phyloP scores from a whole-genome alignment of 2,113 vertebrate genomes.

The Delphinapterus leucas region DNA sequence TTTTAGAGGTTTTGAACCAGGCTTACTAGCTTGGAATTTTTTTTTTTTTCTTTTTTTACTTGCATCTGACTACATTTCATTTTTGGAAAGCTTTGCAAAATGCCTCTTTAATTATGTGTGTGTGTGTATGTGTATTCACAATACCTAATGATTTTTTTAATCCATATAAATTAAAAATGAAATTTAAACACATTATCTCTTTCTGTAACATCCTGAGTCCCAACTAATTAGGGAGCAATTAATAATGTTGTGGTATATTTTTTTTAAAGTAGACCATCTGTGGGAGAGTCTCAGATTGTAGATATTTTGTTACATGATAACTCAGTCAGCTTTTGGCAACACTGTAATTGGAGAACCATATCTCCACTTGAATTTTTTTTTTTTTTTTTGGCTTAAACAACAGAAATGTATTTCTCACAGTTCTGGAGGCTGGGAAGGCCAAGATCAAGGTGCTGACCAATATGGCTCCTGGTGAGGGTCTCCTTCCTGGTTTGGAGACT shows the following conservation, averaged over 20 bases:
- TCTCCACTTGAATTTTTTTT: neutral
- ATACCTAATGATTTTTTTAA: neutral
- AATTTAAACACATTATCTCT: neutral
- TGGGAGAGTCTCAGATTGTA: neutral
- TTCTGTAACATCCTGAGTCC: neutral
- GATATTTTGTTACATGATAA: neutral
- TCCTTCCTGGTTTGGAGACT: too few species aligned
- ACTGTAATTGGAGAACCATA: neutral
- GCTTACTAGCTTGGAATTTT: neutral
- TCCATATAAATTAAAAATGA: neutral
- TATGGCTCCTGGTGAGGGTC: too few species aligned
- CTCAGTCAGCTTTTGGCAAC: neutral
- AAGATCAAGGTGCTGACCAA: too few species aligned
- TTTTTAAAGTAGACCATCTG: neutral
- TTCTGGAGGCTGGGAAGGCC: too few species aligned
- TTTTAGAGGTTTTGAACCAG: conserved; percentile 9
- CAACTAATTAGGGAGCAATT: neutral
- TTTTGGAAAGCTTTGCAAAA: neutral
- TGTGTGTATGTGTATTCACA: neutral
- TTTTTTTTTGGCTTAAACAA: neutral
- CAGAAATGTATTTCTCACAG: too few species aligned
- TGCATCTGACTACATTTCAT: neutral
- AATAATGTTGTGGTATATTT: neutral
- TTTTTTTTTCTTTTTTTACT: neutral
- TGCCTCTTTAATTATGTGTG: neutral